phyloP scores from a whole-genome alignment of 2,797 vertebrate species.

The Urosaurus nigricauda region DNA sequence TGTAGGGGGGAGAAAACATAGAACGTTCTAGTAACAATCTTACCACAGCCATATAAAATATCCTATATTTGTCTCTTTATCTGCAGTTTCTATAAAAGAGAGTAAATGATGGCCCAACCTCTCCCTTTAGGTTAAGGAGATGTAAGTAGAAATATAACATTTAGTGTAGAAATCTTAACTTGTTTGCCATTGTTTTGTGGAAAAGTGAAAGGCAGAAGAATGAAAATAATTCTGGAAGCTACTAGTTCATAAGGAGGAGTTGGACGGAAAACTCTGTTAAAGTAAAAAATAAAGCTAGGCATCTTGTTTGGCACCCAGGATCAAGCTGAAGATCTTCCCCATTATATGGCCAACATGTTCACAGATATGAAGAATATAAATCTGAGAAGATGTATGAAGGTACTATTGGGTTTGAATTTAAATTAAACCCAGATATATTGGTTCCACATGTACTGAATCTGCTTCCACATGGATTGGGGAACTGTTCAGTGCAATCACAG shows the following conservation, averaged over 20 bases:
- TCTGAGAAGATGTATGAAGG: neutral
- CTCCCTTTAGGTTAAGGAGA: neutral
- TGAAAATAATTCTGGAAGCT: constrained; percentile 3
- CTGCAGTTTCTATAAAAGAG: neutral
- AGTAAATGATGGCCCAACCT: accelerated
- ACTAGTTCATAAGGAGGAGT: neutral
- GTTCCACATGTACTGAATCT: neutral
- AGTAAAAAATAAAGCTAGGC: neutral
- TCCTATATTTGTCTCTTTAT: neutral
- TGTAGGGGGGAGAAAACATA: neutral
- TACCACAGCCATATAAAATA: neutral
- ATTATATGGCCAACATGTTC: neutral
- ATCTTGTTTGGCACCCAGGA: neutral
- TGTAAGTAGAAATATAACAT: constrained; percentile 25
- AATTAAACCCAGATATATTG: neutral
- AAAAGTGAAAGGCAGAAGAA: constrained; percentile 17
- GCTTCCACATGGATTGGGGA: neutral
- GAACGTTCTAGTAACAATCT: constrained; percentile 49
- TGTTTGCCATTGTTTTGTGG: neutral
- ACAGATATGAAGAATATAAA: neutral
- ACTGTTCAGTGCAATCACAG: neutral
- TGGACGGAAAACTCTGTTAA: neutral
- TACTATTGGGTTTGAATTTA: constrained; percentile 18
- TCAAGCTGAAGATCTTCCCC: neutral
- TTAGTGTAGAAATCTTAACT: neutral